These are phyloP conservation scores for Pegea sp. DNA, from an alignment of 23 tunicate species.

Conservation along the genomic window DNA sequence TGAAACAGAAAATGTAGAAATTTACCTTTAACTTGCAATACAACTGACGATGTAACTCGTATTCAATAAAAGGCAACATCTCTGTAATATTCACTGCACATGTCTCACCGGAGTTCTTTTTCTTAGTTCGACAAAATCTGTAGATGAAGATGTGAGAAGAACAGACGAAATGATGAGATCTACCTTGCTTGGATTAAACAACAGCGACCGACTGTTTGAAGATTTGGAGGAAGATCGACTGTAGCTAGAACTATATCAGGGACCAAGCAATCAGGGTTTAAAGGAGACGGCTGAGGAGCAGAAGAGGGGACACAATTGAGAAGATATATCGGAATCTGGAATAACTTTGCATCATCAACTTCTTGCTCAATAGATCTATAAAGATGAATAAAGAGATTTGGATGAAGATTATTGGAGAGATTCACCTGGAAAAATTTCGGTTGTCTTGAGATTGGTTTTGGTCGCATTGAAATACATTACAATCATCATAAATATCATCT, in stretches of 20 bases:
- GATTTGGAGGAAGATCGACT: conserved; percentile 48
- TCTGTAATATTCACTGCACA: conserved; percentile 47
- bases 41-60: conserved; percentile 59
- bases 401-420: too few species aligned
- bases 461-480: too few species aligned
- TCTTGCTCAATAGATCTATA: too few species aligned
- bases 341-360: too few species aligned
- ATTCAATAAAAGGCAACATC: conserved; percentile 64
- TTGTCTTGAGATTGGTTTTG: too few species aligned
- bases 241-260: conserved; percentile 28
- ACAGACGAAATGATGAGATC: too few species aligned
- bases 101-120: conserved; percentile 61
- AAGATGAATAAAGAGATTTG: too few species aligned
- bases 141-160: not conserved
- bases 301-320: not conserved
- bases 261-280: not conserved
- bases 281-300: not conserved
- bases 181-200: too few species aligned
- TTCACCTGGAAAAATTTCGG: too few species aligned
- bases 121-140: conserved; percentile 67
- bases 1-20: not conserved
- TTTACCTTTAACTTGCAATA: conserved; percentile 42
- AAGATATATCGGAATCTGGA: not conserved
- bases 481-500: too few species aligned
- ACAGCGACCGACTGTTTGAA: conserved; percentile 84